Base-by-base conservation (phyloP, 1,140 invertebrate species). In the Pollicipes pollicipes region DNA sequence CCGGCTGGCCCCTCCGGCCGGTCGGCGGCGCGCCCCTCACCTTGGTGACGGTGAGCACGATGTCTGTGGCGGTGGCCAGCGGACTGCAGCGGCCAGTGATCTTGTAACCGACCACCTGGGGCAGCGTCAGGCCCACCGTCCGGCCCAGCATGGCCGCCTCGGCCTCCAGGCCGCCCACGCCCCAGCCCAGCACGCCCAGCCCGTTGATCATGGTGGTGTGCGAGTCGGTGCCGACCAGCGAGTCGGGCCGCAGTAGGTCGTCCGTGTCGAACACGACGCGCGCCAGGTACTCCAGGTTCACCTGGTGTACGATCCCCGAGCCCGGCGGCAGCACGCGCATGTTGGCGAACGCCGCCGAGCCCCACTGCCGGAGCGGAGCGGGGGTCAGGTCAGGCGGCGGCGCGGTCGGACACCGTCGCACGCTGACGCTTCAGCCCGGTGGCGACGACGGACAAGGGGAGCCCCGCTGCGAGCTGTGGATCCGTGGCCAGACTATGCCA, bases 21-120 rank as follows among this genome's bases (percentile, higher is more conserved):
- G n/a, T n/a, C n/a, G n/a, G n/a, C n/a, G n/a, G n/a, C n/a, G n/a
- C 35, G 35, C 35, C 35, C 6, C 35, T 45, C 68, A 73, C 72
- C 85, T 98, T 98, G 17, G 95, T 98, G 68, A 98, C 94, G 24
- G 95, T 98, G 16, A 98, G 84, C 8, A 99, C 97, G 68, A 98
- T 83, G 84, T 99, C 97, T 26, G 97, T 99, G 0, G 95, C 96
- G 0, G 95, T 99, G n/a, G 88, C 88, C 75, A 92, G 86, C 37
- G 88, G 86, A 76, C 84, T 87, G 28, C 98, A 79, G 74, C 86
- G 30, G 27, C 73, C 72, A 28, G 26, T 30, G 26, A 73, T 31
- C 24, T 73, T n/a, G 58, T 30, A 27, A 29, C 73, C 73, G 27
- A 73, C 67, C 35, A 75, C 72, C 64, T 73, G 28, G 16, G 74